Base-by-base conservation (phyloP, 2,888 invertebrate species). In the Acrobasis repandana region DNA sequence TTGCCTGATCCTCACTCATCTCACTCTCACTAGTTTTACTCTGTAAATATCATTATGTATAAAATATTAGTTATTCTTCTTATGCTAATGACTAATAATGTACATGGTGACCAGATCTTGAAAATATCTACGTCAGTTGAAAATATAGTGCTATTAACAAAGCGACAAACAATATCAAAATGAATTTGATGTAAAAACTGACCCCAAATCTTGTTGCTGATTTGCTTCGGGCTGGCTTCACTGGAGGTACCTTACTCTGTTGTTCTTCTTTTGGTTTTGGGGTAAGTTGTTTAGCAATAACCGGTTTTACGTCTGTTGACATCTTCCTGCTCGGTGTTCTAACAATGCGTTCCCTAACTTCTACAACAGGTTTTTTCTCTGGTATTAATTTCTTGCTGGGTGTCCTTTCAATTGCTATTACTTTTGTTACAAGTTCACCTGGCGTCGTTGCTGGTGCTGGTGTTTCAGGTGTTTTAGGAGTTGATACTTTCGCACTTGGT, bases 21-120 rank as follows among this genome's bases (percentile, higher is more conserved):
- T 93, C 93, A 89, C 93, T 93, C 80, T 93, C 93, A 92, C 93
- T 93, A 85, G 92, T 93, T 77, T 91, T 92, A 84, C 80, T 92
- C 93, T 93, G 92, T 75, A 91, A 92, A 92, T 82, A 72, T 85
- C 80, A 88, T 83, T 82, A 85, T 76, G 74, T 71, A 78, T 76
- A 79, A 72, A 76, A 79, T 74, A 86, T 86, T 87, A 86, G 74
- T 83, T 69, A 73, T 71, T 83, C 76, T 76, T 79, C 77, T 79
- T 76, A 75, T 67, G 69, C 74, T 77, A 74, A 61, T 67, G 69
- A 71, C 67, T 63, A 75, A 73, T 77, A 73, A 83, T 78, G 58
- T 79, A 83, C 73, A 82, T 71, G 58, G 64, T 75, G 69, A 69
- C 70, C 61, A 70, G 62, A 68, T 74, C 67, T 72, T 73, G 65